Evolutionary conservation across 2,797 vertebrate genomes (phyloP), one percentile per base, ranked within the genome.

Genomic region (Pteronotus mesoamericanus): DNA sequence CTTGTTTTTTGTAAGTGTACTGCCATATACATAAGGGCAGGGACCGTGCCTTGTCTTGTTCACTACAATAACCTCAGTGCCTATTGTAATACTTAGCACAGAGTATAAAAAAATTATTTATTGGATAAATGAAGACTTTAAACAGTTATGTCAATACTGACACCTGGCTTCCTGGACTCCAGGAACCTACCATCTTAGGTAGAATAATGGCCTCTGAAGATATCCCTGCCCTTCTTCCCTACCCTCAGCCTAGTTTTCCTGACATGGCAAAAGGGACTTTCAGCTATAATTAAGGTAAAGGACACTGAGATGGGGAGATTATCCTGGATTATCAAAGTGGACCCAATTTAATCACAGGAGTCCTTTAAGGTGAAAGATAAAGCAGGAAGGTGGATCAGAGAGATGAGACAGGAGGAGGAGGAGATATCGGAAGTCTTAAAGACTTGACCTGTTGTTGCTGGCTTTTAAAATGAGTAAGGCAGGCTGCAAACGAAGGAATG

Each of bases 221-320:
- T 15, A 16, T 71, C 15, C 46, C 42, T 86, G 42, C 4, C 69
- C 32, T 44, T 57, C 19, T 5, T 2, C 42, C 29, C 26, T 5
- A 11, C 59, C 9, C 11, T 8, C 10, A 61, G 68, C 5, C 71
- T 86, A 51, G 18, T 34, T 93, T 82, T 66, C 24, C 24, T 69
- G 57, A 78, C 26, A 72, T 46, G 53, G 34, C n/a, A 88, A 86
- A 95, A 86, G 22, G 34, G 26, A 78, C 34, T 82, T 91, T n/a
- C 72, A 83, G 42, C 79, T 93, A 21, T 51, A 75, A 94, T 68
- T 89, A 77, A 77, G 32, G 51, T 69, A 86, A 95, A 94, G 18
- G 15, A 96, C 42, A 22, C 3, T 18, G 66, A 85, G 37, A 64
- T 88, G 24, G 21, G 26, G 42, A 69, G 44, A 53, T 15, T 79